Base-by-base conservation (phyloP, 2,888 invertebrate genomes). In the Thecophora atra region DNA sequence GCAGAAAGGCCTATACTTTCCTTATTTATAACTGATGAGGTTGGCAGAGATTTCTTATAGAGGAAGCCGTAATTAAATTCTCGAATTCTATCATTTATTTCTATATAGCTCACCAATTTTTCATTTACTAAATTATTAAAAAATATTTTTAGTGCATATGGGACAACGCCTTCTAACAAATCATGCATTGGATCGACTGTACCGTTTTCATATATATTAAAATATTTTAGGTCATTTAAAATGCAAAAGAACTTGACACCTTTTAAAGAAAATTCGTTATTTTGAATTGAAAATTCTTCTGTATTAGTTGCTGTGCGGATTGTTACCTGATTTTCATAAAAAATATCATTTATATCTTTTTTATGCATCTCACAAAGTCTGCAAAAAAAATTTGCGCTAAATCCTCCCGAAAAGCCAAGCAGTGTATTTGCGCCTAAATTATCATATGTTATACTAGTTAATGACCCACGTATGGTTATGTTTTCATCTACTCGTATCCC, bases 111-210 rank as follows among this genome's bases (percentile, higher is more conserved):
- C 17, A 56, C 15, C 13, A 73, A 52, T 67, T 71, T 73, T 28
- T 54, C 13, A 17, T 69, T 51, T 8, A 73, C 65, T 3, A 72
- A 51, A n/a, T 42, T 30, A 44, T 62, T 71, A 26, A 75, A 66
- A 21, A 74, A 71, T 28, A 52, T 63, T 30, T 47, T 30, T 6
- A 75, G 47, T 28, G 52, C 52, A 63, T 51, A 74, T 15, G 74
- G 66, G 3, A 65, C 71, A 51, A 70, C 60, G 11, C 75, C 75
- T 71, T 75, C 75, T 13, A 73, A 62, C 0, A 71, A 24, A 66
- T 75, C 74, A 21, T 75, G 74, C 75, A 73, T 75, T 11, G 70
- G 56, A 60, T 74, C 74, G 62, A 73, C 72, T 3, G 71, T 72
- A 42, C 64, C 17, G 54, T n/a, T n/a, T n/a, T n/a, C n/a, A 26